Evolutionary conservation across 2,797 vertebrate species (phyloP), one percentile per base, ranked within the genome.

Genomic region (Sebastes steindachneri): DNA sequence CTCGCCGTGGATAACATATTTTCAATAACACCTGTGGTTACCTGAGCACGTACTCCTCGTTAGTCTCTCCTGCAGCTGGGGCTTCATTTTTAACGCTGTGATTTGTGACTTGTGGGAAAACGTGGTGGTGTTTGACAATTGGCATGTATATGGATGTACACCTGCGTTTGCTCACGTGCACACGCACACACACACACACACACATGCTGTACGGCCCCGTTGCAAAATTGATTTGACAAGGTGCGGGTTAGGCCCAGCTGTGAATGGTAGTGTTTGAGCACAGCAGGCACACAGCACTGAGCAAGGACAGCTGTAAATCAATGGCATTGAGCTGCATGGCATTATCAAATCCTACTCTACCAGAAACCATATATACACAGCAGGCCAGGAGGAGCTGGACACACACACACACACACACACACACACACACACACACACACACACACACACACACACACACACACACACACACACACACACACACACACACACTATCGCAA

Each of bases 191-290:
- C 14, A 21, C 26, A 60, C 26, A 60, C 28, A 62, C 17, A 33
- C 58, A 60, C 19, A 31, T 0, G 17, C 7, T 3, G 75, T 67
- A 33, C 4, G 12, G 68, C 19, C 68, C n/a, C 53, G 25, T 37
- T 66, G 60, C 55, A 73, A 79, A 86, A 89, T 76, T 85, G 90
- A 93, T 93, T 91, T 85, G 83, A 88, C 80, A 83, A 86, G 82
- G 80, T 82, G 68, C 37, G 1, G 77, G 55, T 66, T 79, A 68
- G 82, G 76, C 79, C 76, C 55, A 75, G 77, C 88, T 88, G 86
- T 86, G 79, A 73, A 74, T 31, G 48, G 60, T 15, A 15, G 74
- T 51, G 79, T 82, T 59, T 77, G 79, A 87, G 80, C 73, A 63
- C 80, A 83, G 88, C 76, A 48, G 83, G 78, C 19, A 37, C 17